These are phyloP conservation scores for Morinoia aosen DNA, from an alignment of 2,888 invertebrate species.

Conservation along the genomic window DNA sequence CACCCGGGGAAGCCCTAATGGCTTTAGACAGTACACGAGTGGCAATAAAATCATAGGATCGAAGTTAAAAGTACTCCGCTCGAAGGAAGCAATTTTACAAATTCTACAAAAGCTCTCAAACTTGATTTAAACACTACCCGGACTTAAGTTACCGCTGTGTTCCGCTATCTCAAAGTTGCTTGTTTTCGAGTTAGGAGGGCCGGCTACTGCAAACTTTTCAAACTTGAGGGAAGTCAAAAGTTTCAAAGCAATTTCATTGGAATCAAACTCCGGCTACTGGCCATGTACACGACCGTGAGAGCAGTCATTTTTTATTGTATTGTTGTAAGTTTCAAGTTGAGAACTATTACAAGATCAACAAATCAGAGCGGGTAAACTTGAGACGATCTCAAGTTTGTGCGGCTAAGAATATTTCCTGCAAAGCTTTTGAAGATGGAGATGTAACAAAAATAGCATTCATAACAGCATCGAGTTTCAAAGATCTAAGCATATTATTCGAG, in stretches of 20 bases:
- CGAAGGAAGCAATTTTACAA: not conserved
- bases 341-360: not conserved
- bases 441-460: too few species aligned
- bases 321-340: not conserved
- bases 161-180: not conserved
- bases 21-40: too few species aligned
- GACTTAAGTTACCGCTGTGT: not conserved
- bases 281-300: not conserved
- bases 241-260: not conserved
- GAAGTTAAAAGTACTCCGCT: not conserved
- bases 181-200: not conserved
- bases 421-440: too few species aligned
- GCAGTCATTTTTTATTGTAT: not conserved
- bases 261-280: not conserved
- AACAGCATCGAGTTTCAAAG: too few species aligned
- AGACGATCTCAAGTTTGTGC: not conserved
- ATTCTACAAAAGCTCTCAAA: not conserved
- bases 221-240: not conserved
- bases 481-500: too few species aligned
- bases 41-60: not conserved
- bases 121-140: not conserved
- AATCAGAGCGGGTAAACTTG: not conserved
- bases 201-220: not conserved
- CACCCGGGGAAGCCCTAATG: not conserved
- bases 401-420: too few species aligned